phyloP scores from a whole-genome alignment of 2,888 invertebrate genomes.

The Azorinus chamasolen region DNA sequence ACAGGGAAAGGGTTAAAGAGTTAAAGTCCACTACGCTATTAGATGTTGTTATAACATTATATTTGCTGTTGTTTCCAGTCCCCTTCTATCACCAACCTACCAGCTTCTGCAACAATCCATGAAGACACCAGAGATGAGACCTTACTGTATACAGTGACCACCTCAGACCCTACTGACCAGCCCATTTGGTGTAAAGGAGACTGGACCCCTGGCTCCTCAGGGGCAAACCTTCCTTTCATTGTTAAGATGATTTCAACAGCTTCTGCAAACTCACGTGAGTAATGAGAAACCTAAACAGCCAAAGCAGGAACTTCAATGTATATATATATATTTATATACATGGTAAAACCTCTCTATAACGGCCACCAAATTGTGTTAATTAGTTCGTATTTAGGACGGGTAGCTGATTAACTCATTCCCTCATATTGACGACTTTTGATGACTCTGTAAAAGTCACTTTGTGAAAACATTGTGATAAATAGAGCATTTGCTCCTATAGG shows the following conservation, averaged over 20 bases:
- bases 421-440: no score
- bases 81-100: constrained; percentile 54
- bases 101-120: constrained; percentile 35
- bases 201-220: constrained; percentile 19
- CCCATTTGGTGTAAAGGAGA: constrained; percentile 51
- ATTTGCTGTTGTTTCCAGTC: constrained; percentile 14
- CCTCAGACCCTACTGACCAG: constrained; percentile 46
- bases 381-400: no score
- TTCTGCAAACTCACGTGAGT: constrained; percentile 48
- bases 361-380: no score
- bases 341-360: no score
- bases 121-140: constrained; percentile 49
- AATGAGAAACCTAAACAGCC: not conserved
- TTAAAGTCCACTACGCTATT: not conserved
- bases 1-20: no score
- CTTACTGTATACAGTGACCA: constrained; percentile 50
- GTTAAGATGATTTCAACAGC: constrained; percentile 55
- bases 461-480: no score
- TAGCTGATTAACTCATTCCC: no score
- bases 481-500: no score
- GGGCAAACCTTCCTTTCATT: constrained; percentile 34
- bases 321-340: no score
- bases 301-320: no score
- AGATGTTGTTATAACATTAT: not conserved
- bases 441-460: no score